A percentile compares a stretch with the other conserved stretches of the same genome.
These are phyloP conservation scores for Chelonus formosanus DNA, from an alignment of 2,888 invertebrate genomes.

Conservation along the genomic window DNA sequence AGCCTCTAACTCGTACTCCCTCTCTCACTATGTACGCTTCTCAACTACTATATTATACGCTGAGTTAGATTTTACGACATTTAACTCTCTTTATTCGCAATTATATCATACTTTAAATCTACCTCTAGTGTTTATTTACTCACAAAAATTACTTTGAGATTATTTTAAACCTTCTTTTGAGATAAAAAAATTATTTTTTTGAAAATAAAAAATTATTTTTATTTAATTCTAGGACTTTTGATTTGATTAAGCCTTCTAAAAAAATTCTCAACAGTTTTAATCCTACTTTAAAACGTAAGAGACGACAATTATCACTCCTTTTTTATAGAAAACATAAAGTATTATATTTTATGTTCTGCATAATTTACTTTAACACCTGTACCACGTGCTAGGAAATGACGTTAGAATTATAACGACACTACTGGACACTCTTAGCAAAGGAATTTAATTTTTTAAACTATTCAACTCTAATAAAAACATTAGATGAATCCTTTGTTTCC, in stretches of 20 bases:
- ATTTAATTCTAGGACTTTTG: no score
- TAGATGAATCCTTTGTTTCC: no score
- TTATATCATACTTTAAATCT: not conserved
- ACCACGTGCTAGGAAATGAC: constrained; percentile 61
- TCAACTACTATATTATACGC: not conserved
- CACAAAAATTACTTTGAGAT: no score
- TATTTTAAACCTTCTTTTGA: no score
- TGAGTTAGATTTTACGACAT: not conserved
- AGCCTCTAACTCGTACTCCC: constrained; percentile 49
- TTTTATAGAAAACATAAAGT: constrained; percentile 1
- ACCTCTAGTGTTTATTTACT: not conserved
- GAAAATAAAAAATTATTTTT: no score
- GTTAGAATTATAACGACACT: constrained; percentile 17
- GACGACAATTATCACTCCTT: no score
- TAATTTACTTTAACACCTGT: constrained; percentile 48
- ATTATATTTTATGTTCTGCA: no score
- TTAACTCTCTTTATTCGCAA: not conserved
- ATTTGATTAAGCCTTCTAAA: no score
- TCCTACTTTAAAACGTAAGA: no score
- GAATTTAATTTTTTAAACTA: constrained; percentile 23
- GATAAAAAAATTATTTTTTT: no score
- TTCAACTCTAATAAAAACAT: not conserved
- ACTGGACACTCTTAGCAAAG: not conserved
- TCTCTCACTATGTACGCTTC: not conserved
- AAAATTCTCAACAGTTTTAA: no score